Conservation (phyloP, 1,140 invertebrate species). For the Argopecten irradians region DNA sequence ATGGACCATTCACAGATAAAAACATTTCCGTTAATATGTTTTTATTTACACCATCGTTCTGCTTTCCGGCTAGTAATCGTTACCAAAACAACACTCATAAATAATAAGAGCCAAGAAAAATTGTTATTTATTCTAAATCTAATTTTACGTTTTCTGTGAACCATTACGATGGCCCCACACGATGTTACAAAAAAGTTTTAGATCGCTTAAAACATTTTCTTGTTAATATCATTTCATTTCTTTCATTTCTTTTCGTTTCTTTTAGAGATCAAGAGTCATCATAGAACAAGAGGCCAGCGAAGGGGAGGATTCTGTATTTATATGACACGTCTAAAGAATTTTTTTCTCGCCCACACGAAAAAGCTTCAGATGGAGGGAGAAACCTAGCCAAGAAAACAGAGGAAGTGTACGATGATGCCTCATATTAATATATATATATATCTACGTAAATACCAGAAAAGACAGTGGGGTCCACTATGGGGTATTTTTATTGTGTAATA, state of each 20-base stretch:
- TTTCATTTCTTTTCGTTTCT: background rate
- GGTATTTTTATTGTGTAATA: background rate
- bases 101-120: too few relatives aligned
- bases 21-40: too few relatives aligned
- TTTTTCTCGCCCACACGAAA: background rate
- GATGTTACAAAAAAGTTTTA: background rate
- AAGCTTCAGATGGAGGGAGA: background rate
- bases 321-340: background rate
- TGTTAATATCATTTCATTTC: constrained; percentile 6
- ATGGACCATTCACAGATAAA: too few relatives aligned
- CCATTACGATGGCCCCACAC: background rate
- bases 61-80: too few relatives aligned
- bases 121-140: too few relatives aligned
- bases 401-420: background rate
- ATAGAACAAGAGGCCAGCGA: background rate
- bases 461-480: background rate
- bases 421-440: background rate
- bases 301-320: background rate
- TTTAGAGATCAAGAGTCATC: background rate
- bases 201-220: background rate
- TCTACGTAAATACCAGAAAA: background rate
- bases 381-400: background rate
- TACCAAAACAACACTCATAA: too few relatives aligned
- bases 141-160: background rate
- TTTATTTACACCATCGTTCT: too few relatives aligned